A percentile compares a stretch with the other conserved stretches of the same genome.
Evolutionary conservation across 2,888 invertebrate genomes (phyloP).

Genomic region (Gerris lacustris): DNA sequence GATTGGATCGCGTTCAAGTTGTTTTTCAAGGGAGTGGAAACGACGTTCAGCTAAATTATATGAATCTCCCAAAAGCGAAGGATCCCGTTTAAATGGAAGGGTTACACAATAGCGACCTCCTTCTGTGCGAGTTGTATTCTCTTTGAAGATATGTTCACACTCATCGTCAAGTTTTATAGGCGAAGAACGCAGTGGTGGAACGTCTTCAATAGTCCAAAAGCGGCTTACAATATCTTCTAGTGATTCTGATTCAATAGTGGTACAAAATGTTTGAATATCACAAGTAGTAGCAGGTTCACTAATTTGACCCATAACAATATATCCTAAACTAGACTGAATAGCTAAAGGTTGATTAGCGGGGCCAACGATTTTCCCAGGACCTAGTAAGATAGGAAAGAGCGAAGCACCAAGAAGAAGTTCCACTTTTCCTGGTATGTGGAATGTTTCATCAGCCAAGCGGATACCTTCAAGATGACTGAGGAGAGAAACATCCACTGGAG

Average conservation of each 20-base stretch:
- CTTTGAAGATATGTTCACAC: slow-evolving; percentile 17
- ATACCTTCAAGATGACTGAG: slow-evolving; percentile 10
- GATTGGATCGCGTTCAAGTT: too few species aligned
- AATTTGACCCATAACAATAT: slow-evolving; percentile 14
- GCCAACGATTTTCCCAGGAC: not conserved
- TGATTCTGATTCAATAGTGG: not conserved
- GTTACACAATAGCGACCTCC: slow-evolving; percentile 17
- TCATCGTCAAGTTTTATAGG: slow-evolving; percentile 1
- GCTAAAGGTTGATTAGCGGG: slow-evolving; percentile 9
- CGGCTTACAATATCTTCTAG: not conserved
- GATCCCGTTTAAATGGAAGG: slow-evolving; percentile 13
- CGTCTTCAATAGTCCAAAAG: not conserved
- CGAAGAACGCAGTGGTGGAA: not conserved
- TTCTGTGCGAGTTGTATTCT: slow-evolving; percentile 8
- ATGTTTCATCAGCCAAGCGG: slow-evolving; percentile 11
- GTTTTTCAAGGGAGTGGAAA: too few species aligned
- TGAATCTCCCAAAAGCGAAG: slow-evolving; percentile 15
- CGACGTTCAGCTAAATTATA: too few species aligned
- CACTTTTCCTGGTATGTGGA: slow-evolving; percentile 12
- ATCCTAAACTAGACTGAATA: slow-evolving; percentile 14
- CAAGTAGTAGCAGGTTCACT: not conserved
- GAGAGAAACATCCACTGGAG: not conserved
- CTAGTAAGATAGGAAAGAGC: slow-evolving; percentile 16
- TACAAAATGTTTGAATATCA: not conserved
- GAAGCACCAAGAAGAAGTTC: slow-evolving; percentile 20